Evolutionary conservation across 2,888 invertebrate species (phyloP).

Genomic region (Laothoe populi): DNA sequence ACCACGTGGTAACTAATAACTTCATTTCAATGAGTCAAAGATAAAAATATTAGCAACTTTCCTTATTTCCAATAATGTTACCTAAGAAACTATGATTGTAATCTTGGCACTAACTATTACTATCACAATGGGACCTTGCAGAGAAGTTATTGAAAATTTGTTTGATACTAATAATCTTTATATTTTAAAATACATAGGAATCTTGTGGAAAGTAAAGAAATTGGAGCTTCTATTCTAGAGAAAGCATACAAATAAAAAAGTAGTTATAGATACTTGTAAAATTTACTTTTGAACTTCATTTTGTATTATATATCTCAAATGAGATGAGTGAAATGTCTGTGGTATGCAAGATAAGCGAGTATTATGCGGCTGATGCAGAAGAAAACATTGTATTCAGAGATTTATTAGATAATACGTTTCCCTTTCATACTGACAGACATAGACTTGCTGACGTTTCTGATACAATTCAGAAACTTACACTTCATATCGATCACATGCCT

Average conservation of each 20-base stretch:
- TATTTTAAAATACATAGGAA: background rate
- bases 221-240: slow-evolving; percentile 4
- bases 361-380: background rate
- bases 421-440: background rate
- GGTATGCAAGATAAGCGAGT: background rate
- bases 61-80: slow-evolving; percentile 16
- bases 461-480: slow-evolving; percentile 17
- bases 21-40: background rate
- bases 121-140: slow-evolving; percentile 76
- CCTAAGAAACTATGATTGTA: slow-evolving; percentile 34
- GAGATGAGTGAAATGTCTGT: background rate
- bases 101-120: slow-evolving; percentile 76
- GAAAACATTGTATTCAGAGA: background rate
- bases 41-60: slow-evolving; percentile 25
- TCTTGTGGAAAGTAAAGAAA: slow-evolving; percentile 13
- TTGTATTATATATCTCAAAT: background rate
- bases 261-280: background rate
- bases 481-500: slow-evolving; percentile 13
- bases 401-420: background rate
- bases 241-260: background rate
- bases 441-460: background rate
- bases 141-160: slow-evolving; percentile 42
- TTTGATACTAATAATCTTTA: slow-evolving; percentile 9
- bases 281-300: slow-evolving; percentile 14
- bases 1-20: background rate